Evolutionary conservation across 2,888 invertebrate species (phyloP), one percentile per base, ranked within the genome.

Genomic region (Archips xylosteana): DNA sequence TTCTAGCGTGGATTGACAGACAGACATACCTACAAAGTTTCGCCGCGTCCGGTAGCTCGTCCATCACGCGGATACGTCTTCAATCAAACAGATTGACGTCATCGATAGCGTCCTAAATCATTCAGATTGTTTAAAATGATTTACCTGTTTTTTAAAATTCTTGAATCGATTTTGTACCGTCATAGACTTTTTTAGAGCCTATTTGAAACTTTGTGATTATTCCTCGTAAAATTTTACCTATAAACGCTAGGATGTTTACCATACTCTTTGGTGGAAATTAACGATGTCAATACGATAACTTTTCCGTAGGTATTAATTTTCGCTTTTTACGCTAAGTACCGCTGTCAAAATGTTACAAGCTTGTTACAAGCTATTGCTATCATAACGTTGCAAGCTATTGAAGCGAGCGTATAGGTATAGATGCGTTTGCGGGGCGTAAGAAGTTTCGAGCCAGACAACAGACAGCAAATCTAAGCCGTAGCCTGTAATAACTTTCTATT

Each of bases 1-100:
- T 45, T 68, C 54, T 34, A 36, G 34, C 61, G 23, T 15, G 51
- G 51, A 54, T 23, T 15, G 54, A 68, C 47, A 8, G 72, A 68
- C 63, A 59, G 69, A 74, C 74, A 23, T 59, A 23, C 23, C 23
- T 23, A 64, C 64, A 65, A 70, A 70, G 73, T 64, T 64, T 73
- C 69, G 63, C 60, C 69, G 74, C 74, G 60, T 36, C 74, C 74
- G 65, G 74, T 74, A 74, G 74, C 74, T 70, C 74, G 65, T 74
- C 69, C 74, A 74, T 74, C 70, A 70, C 34, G 34, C 9, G 39
- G 61, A 71, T 36, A 42, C 60, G 74, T 74, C 65, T 61, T 74
- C 74, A 59, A 70, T 74, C 74, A 74, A 70, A 59, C 42, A 45
- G 70, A 70, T 70, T 65, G 74, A 74, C 69, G 45, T 12, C 51